Base-by-base conservation (phyloP, 2,113 vertebrate genomes). In the Diadophis punctatus region DNA sequence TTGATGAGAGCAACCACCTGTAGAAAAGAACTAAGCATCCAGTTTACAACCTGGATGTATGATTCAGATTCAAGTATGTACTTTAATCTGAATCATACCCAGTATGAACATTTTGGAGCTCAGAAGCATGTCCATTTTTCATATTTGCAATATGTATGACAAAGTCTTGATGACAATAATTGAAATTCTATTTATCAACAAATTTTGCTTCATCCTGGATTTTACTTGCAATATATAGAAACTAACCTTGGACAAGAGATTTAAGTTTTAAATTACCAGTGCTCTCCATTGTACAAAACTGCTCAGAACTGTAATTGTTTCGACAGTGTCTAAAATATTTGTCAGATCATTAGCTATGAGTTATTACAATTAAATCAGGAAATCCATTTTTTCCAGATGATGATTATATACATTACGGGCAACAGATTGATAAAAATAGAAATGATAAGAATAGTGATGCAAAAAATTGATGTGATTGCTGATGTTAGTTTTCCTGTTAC, bases 341-440 rank as follows among this genome's bases (percentile, higher is more conserved):
- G 89, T 95, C 94, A 55, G 60, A 80, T 93, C 88, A 56, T 89
- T 91, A 94, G 86, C 93, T 94, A 86, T 22, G 56, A 92, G 86
- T 88, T 86, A 56, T 94, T 88, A 93, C 91, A 91, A 90, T 89
- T 95, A 89, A 90, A 93, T 60, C 93, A 93, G 88, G 39, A 3
- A 89, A 95, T 86, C 4, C 48, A 6, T 90, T 86, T 90, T 90
- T 89, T 96, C 93, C 88, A 94, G 74, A 93, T 89, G 84, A 23
- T 87, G 87, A 96, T 95, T 95, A 93, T 95, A 95, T 92, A 93
- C 14, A 63, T 95, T 95, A 95, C 91, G 93, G 91, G 63, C 87
- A 96, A 90, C 90, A 68, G 87, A 92, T 91, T 95, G 88, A 91
- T 97, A 95, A 94, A 95, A 95, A 94, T 94, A 94, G 90, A 90